Percentiles rank a stretch among this genome's conserved stretches.
These are phyloP conservation scores for Sapayoa aenigma DNA, from an alignment of 2,113 vertebrate genomes.

Conservation along the genomic window DNA sequence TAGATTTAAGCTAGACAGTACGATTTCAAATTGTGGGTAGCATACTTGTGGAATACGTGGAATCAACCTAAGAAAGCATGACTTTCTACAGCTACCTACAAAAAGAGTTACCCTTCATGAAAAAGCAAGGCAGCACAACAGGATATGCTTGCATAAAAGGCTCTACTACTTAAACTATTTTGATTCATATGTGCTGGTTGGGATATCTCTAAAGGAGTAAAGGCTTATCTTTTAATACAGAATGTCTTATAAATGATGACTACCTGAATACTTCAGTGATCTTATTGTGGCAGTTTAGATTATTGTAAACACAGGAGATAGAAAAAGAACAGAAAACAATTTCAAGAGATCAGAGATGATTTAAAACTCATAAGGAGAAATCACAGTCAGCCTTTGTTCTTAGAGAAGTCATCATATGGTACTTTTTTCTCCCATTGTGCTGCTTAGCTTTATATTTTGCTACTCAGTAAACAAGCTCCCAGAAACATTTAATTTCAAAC, in stretches of 20 bases:
- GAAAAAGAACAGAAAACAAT: slow-evolving; percentile 59
- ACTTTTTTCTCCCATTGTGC: slow-evolving; percentile 23
- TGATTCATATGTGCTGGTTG: slow-evolving; percentile 32
- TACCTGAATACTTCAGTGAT: slow-evolving; percentile 47
- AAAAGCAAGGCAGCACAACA: slow-evolving; percentile 41
- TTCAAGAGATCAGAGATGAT: slow-evolving; percentile 66
- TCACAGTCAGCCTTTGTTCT: slow-evolving; percentile 57
- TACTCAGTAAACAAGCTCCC: slow-evolving; percentile 59
- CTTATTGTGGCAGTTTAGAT: slow-evolving; percentile 59
- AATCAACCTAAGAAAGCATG: background rate
- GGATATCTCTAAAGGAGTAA: slow-evolving; percentile 55
- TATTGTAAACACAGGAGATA: slow-evolving; percentile 60
- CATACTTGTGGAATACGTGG: background rate
- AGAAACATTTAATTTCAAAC: slow-evolving; percentile 50
- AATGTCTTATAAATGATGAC: slow-evolving; percentile 55
- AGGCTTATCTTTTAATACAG: slow-evolving; percentile 62
- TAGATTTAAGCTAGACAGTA: background rate
- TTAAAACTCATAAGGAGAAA: slow-evolving; percentile 69
- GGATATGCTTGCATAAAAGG: slow-evolving; percentile 31
- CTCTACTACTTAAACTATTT: slow-evolving; percentile 48
- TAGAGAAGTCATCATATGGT: slow-evolving; percentile 1
- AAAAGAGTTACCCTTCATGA: slow-evolving; percentile 19
- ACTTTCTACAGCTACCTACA: background rate
- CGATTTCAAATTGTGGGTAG: background rate
- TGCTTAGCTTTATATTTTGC: slow-evolving; percentile 32